Evolutionary conservation across 2,113 vertebrate genomes (phyloP).

Genomic region (Macheiramphus alcinus): DNA sequence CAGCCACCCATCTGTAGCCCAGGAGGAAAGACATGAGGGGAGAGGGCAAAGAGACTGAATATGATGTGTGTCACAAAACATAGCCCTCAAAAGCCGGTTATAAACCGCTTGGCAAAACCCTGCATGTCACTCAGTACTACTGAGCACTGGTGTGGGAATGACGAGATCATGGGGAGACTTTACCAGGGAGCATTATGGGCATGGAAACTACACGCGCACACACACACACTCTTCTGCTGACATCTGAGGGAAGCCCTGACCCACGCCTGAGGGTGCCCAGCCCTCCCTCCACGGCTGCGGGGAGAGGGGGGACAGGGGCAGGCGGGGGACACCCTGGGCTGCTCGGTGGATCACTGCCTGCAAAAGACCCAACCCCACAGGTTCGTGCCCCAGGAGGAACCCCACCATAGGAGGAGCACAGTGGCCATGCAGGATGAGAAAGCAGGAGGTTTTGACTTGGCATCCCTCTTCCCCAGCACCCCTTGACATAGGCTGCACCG

Average conservation of each 20-base stretch:
- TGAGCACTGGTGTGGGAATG: not conserved
- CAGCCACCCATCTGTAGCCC: not conserved
- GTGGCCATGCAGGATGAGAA: not conserved
- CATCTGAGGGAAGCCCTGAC: not conserved
- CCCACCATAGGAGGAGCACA: not conserved
- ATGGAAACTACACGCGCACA: not conserved
- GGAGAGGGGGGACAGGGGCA: not conserved
- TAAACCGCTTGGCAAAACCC: not conserved
- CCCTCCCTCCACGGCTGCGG: fast-evolving
- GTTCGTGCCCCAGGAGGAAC: not conserved
- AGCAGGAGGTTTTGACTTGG: not conserved
- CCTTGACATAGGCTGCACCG: not conserved
- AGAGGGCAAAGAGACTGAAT: not conserved
- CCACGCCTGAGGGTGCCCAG: not conserved
- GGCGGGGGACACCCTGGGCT: fast-evolving
- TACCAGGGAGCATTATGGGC: not conserved
- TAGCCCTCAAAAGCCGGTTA: not conserved
- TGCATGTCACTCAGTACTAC: not conserved
- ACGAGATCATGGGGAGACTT: not conserved
- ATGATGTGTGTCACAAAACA: not conserved
- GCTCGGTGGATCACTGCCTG: not conserved
- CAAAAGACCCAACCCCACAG: not conserved
- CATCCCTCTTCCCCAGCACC: fast-evolving
- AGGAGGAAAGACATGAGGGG: not conserved
- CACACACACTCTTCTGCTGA: not conserved